Evolutionary conservation across 2,113 vertebrate genomes (phyloP).

Genomic region (Calonectris borealis): DNA sequence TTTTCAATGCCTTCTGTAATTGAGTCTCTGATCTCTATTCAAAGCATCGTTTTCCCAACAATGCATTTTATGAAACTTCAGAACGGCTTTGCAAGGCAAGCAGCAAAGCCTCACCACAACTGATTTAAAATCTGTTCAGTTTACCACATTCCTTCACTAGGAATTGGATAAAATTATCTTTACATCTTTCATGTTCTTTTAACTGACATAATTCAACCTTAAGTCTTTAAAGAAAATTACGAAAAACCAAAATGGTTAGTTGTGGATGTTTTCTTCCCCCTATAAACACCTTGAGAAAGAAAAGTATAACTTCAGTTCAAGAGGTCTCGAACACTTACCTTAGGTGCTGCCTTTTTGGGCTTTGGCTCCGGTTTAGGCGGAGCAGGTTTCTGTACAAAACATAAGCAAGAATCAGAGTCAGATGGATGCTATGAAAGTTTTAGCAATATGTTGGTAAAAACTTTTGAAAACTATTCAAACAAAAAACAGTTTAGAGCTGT

Average conservation of each 20-base stretch:
- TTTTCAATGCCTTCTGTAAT: background rate
- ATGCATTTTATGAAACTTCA: background rate
- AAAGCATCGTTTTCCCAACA: background rate
- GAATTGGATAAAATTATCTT: background rate
- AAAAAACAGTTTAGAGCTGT: background rate
- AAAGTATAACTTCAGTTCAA: background rate
- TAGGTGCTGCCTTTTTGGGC: conserved; percentile 85
- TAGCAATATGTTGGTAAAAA: background rate
- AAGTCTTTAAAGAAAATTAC: background rate
- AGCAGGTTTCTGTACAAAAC: conserved; percentile 77
- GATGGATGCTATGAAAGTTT: background rate
- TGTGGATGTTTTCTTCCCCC: too few relatives aligned
- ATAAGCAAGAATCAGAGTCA: background rate
- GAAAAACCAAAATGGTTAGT: background rate
- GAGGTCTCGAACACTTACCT: conserved; percentile 72
- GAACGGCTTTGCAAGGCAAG: background rate
- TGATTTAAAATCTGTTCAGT: background rate
- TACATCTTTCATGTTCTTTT: background rate
- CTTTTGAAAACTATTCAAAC: background rate
- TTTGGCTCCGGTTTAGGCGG: conserved; percentile 84
- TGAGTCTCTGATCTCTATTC: conserved; percentile 11
- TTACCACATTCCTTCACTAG: background rate
- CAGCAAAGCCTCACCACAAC: background rate
- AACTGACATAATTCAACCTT: background rate
- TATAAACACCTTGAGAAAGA: background rate